phyloP scores from a whole-genome alignment of 2,888 invertebrate species.

The Meteorus colon region DNA sequence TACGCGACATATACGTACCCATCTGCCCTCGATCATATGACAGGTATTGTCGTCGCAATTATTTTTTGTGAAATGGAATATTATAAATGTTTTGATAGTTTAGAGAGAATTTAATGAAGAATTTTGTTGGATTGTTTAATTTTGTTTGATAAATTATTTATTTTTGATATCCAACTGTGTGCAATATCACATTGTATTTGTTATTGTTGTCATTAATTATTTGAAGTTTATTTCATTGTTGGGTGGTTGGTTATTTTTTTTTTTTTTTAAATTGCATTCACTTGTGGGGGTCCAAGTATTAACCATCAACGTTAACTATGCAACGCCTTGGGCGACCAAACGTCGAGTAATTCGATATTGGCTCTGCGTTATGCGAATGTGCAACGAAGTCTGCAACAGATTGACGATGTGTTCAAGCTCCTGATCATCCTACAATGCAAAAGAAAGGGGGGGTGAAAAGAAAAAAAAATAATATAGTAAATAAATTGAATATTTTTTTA shows the following conservation, averaged over 20 bases:
- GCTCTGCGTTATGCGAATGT: conserved; percentile 43
- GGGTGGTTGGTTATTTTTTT: neutral
- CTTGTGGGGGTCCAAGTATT: conserved; percentile 50
- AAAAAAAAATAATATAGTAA: no score
- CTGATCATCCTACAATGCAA: conserved; percentile 10
- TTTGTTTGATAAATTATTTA: no score
- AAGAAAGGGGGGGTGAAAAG: neutral
- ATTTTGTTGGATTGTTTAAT: neutral
- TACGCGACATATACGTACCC: conserved; percentile 51
- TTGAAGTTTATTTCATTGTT: neutral
- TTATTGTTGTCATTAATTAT: neutral
- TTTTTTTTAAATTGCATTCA: conserved; percentile 36
- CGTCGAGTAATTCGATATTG: conserved; percentile 56
- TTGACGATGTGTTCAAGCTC: conserved; percentile 41
- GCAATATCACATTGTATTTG: no score
- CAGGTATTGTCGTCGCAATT: conserved; percentile 59
- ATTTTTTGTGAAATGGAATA: no score
- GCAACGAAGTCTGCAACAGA: conserved; percentile 47
- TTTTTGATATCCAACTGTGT: no score
- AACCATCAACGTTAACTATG: conserved; percentile 47
- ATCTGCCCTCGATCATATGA: conserved; percentile 61
- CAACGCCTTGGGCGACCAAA: conserved; percentile 49
- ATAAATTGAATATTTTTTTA: no score
- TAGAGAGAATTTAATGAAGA: neutral
- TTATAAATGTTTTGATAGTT: no score